Evolutionary conservation across 2,113 vertebrate species (phyloP).

Genomic region (Dermatemys mawii): DNA sequence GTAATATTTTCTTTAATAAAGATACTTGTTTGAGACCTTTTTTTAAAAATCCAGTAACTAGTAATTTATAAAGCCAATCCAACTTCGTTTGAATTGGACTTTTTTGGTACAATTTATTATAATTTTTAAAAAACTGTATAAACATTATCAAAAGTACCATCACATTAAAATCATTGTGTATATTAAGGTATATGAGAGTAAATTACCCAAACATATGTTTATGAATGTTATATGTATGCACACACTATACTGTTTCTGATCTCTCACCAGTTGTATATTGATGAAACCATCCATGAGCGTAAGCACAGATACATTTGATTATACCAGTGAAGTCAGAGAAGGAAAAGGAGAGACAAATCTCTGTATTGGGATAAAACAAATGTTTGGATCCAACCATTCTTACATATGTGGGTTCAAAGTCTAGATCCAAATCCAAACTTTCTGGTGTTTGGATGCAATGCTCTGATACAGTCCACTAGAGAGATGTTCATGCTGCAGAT

Average conservation of each 20-base stretch:
- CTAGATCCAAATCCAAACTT: accelerated
- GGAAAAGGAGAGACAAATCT: background rate
- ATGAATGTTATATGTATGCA: background rate
- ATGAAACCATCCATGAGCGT: background rate
- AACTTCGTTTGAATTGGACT: background rate
- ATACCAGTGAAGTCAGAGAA: background rate
- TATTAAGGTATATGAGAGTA: background rate
- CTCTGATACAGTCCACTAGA: background rate
- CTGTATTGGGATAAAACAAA: background rate
- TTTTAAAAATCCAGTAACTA: constrained; percentile 41
- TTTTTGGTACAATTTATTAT: background rate
- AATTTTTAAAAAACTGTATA: background rate
- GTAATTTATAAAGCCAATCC: constrained; percentile 5
- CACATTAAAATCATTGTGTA: background rate
- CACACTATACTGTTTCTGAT: background rate
- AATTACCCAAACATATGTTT: too few species aligned
- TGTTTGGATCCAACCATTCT: background rate
- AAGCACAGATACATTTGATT: background rate
- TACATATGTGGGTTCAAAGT: background rate
- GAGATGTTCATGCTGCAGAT: background rate
- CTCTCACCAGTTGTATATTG: background rate
- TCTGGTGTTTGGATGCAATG: background rate
- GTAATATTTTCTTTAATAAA: constrained; percentile 65
- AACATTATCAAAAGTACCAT: background rate
- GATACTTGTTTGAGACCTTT: constrained; percentile 41